A percentile compares a stretch with the other conserved stretches of the same genome.
Conservation (phyloP, 1,140 invertebrate genomes). For the Eubasilissa regina region DNA sequence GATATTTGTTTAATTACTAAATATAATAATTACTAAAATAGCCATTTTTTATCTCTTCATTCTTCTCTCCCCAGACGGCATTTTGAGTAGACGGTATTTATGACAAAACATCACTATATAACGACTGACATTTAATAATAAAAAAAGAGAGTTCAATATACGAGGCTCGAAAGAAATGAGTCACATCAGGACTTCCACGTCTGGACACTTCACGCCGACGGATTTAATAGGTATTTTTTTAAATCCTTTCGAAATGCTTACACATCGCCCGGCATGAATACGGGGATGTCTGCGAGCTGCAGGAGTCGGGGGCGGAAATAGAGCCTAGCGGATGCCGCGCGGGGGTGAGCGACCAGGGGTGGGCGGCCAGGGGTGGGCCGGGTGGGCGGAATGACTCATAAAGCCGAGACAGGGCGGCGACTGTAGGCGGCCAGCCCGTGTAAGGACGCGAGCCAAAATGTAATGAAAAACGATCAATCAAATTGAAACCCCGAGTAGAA, state of each 20-base stretch:
- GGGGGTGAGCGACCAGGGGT: background rate
- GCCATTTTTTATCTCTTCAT: no score
- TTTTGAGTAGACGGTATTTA: no score
- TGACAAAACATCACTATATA: no score
- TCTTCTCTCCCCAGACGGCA: no score
- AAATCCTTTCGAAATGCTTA: constrained; percentile 29
- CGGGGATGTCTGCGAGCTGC: constrained; percentile 24
- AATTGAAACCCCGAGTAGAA: constrained; percentile 19
- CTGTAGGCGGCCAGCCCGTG: constrained; percentile 28
- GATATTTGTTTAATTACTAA: no score
- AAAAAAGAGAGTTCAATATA: no score
- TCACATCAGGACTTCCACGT: no score
- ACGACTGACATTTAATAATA: no score
- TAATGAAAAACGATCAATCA: constrained; percentile 12
- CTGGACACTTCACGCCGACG: no score
- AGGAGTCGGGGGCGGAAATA: constrained; percentile 35
- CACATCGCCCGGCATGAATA: background rate
- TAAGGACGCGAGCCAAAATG: constrained; percentile 7
- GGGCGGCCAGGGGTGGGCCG: background rate
- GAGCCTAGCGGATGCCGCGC: background rate
- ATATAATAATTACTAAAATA: no score
- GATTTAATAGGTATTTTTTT: background rate
- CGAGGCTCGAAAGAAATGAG: no score
- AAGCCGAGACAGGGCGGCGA: constrained; percentile 49
- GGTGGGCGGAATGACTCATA: constrained; percentile 45